Evolutionary conservation across 2,888 invertebrate genomes (phyloP), one percentile per base, ranked within the genome.

Genomic region (Crioceris asparagi): DNA sequence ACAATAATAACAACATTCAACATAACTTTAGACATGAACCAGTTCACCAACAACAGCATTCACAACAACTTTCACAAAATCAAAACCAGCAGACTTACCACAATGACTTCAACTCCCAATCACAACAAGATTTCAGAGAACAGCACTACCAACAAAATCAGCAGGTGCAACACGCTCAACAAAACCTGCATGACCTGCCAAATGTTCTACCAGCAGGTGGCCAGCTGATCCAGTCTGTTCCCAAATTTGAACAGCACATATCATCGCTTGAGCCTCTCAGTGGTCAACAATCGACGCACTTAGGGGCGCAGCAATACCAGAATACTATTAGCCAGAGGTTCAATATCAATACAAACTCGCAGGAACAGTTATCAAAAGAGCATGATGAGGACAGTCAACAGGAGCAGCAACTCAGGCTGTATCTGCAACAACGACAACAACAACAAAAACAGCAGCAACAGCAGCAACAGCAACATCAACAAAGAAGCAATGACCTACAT

Each of bases 211-310:
- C 75, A 23, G 70, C 79, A 2, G 79, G 75, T 23, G 82, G 83
- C 1, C 83, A 86, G 62, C 67, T 86, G 26, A 72, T 84, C 14
- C 77, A 79, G 37, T 77, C 86, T 12, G 75, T 86, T 39, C 78
- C 86, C 4, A 83, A 82, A 65, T 77, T 75, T 47, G 86, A 87
- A 61, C 83, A 85, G 49, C 86, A 86, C 50, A 72, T 79, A 44
- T 74, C 79, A 10, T 68, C 75, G n/a, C 64, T 66, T 50, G 65
- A 56, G 39, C 43, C 50, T 6, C 38, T 50, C 3, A 40, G 42
- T 12, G 54, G 45, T 25, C 38, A 34, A 12, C 38, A 39, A 29
- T 36, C 35, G 21, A 17, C 35, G 12, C 43, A 42, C 35, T 2
- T n/a, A n/a, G n/a, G n/a, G n/a, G n/a, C 53, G 1, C 57, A 59